phyloP scores from a whole-genome alignment of 2,888 invertebrate genomes.

The Leucoptera coffeella region DNA sequence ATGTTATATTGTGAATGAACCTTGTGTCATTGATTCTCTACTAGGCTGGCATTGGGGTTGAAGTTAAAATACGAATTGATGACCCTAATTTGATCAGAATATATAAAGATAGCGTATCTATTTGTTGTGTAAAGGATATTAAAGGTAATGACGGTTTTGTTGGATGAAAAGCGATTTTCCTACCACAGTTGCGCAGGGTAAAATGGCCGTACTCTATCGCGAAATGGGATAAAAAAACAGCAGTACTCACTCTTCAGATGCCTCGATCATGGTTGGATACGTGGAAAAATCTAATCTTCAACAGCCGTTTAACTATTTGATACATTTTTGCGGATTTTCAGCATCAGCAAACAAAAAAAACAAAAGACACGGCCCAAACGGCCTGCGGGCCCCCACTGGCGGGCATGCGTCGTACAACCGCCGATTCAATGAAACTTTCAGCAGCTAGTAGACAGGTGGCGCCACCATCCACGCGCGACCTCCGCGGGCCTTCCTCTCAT shows the following conservation, averaged over 20 bases:
- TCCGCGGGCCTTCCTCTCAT: slow-evolving; percentile 12
- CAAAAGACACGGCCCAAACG: no score
- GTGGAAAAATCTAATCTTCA: slow-evolving; percentile 78
- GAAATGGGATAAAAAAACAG: no score
- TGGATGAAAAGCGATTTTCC: no score
- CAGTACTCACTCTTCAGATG: slow-evolving; percentile 80
- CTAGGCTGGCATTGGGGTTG: no score
- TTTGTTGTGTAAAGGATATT: no score
- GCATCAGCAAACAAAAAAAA: no score
- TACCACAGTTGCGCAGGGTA: slow-evolving; percentile 22
- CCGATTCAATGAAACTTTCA: slow-evolving; percentile 36
- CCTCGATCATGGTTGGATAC: slow-evolving; percentile 86
- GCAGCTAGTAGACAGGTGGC: slow-evolving; percentile 37
- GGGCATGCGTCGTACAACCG: slow-evolving; percentile 47
- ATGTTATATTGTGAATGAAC: slow-evolving; percentile 46
- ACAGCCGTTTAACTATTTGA: slow-evolving; percentile 75
- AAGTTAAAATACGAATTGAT: no score
- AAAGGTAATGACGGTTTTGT: no score
- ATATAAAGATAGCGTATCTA: no score
- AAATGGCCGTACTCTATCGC: slow-evolving; percentile 54
- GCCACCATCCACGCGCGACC: slow-evolving; percentile 25
- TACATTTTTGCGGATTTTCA: slow-evolving; percentile 81
- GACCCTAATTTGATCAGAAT: no score
- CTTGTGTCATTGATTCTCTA: slow-evolving; percentile 43
- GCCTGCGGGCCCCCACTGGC: no score